Evolutionary conservation across 2,797 vertebrate species (phyloP), one percentile per base, ranked within the genome.

Genomic region (Phrynocephalus vlangalii): DNA sequence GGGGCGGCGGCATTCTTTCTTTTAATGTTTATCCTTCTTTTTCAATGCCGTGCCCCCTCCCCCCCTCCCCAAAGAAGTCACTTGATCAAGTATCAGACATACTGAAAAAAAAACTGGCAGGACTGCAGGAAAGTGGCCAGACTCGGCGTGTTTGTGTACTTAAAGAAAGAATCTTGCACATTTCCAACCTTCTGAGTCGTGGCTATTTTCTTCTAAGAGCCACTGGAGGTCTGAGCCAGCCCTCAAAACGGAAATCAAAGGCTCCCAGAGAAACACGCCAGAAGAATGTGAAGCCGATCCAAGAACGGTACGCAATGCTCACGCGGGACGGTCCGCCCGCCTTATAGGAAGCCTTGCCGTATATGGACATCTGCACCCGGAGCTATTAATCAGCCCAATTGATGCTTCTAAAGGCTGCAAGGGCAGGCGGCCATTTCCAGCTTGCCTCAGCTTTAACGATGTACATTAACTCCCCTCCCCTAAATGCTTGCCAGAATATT

Each of bases 161-260:
- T 98, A 97, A 94, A 96, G 96, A 97, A 97, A 95, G 97, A 97
- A 98, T 98, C 97, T 97, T 98, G 98, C 98, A 98, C 96, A 96
- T 96, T 97, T 97, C 97, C 97, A 97, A 97, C 97, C 96, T 97
- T 95, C 93, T 63, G 60, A 96, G 95, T 96, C 94, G 93, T 94
- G 96, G 97, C 96, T 96, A 92, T 97, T 97, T 97, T 97, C 97
- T 98, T 98, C 97, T 98, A 97, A 98, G 98, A 98, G 97, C 97
- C 97, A 96, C 95, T 94, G 95, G 97, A 96, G 97, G 97, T 97
- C 95, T 96, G 97, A 97, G 97, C 97, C 96, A 97, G 97, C 97
- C 98, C 97, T 98, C 96, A 96, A 97, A 98, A 97, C 97, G 98
- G 98, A 99, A 99, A 98, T 99, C 98, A 98, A 98, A 98, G 97